Base-by-base conservation (phyloP, 1,140 invertebrate genomes). In the Parasteatoda tepidariorum region DNA sequence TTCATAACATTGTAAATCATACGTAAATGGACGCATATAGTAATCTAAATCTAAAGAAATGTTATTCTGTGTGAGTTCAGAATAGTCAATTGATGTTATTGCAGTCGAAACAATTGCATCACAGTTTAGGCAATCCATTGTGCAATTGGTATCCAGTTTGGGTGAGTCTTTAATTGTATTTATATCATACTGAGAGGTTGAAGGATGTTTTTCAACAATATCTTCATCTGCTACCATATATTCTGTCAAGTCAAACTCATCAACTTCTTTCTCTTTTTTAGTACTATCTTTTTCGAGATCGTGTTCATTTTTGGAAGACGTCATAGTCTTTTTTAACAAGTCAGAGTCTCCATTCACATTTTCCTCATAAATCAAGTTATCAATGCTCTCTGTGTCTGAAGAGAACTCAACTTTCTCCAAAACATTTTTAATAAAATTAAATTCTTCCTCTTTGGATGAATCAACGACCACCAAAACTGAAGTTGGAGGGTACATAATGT, bases 11-110 rank as follows among this genome's bases (percentile, higher is more conserved):
- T 13, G 9, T 3, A 24, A 18, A 9, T 31, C 4, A 30, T 34
- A 38, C n/a, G n/a, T 62, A 61, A 75, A 75, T 24, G 73, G 73
- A 15, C n/a, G 26, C 73, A 61, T 75, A 24, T 62, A 75, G n/a
- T 75, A 75, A 18, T 75, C 73, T 13, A 18, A 3, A 15, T 18
- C 22, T 6, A 3, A 11, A 4, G 54, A 31, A 18, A 15, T 18
- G 33, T 38, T 22, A 2, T 28, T 31, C 5, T 31, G 3, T n/a
- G n/a, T 2, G 2, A 41, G 2, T 68, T 68, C 41, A 24, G 9
- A 11, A 48, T 9, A 24, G 2, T 33, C 24, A 7, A 15, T 68
- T 0, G n/a, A 6, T 24, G 34, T 24, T 68, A 68, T 41, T 7
- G 66, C 66, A 28, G 7, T 41, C 11, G 66, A 68, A 68, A 68